Evolutionary conservation across 2,888 invertebrate species (phyloP), one percentile per base, ranked within the genome.

Genomic region (Drosophila nr. perissopoda): DNA sequence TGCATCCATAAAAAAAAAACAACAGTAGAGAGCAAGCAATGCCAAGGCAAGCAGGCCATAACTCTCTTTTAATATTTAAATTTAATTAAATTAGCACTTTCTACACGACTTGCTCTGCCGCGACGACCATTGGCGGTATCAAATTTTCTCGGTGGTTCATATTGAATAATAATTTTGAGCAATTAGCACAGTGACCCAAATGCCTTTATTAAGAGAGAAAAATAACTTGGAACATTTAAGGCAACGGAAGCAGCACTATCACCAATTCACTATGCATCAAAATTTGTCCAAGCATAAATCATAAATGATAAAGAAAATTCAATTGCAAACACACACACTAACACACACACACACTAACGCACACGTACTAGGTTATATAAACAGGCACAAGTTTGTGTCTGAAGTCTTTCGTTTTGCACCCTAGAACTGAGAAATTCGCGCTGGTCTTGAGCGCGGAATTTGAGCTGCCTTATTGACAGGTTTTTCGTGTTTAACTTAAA

Each of bases 51-150:
- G 18, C 49, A 6, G 61, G 18, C 52, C 58, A 73, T 71, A 87
- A 75, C 79, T 75, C 75, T 69, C 64, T 70, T 38, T 64, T 52
- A 51, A 69, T 82, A 82, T 83, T 88, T 68, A 75, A 84, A 88
- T 85, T 83, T 83, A 83, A 81, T 81, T 74, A 77, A 86, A 88
- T 87, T 89, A 87, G 65, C 86, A 87, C 86, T 87, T 87, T 87
- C 86, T 89, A 87, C 73, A 46, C 73, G 78, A 66, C 73, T 63
- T 63, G 57, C 68, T 58, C 60, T 57, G 25, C 16, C 8, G 46
- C 46, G 46, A 64, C 46, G 61, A 51, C 40, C 42, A 61, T 21
- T 21, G 52, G 33, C 53, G 29, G 10, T 65, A 64, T 36, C 53
- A 61, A 16, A 54, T 54, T 61, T 57, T 51, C 52, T 52, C 56